Conservation (phyloP, 2,113 vertebrate genomes). For the Lethenteron reissneri region DNA sequence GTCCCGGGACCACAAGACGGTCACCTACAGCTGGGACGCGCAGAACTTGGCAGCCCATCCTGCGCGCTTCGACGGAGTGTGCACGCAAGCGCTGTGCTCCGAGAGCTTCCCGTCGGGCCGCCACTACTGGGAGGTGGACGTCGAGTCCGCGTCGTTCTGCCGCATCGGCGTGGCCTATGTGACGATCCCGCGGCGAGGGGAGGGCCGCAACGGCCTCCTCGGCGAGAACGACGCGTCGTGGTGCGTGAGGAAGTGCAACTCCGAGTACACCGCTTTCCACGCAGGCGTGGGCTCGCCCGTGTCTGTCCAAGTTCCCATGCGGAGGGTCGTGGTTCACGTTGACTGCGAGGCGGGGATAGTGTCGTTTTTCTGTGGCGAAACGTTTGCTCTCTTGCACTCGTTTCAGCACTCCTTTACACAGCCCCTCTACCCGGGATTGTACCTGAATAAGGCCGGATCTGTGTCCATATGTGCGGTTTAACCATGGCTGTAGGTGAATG, state of each 20-base stretch:
- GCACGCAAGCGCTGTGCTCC: neutral
- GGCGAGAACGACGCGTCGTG: neutral
- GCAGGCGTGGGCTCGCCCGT: neutral
- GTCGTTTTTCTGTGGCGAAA: neutral
- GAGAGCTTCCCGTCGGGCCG: neutral
- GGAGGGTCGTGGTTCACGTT: neutral
- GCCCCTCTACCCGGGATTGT: no score
- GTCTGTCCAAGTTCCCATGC: neutral
- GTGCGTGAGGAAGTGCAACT: neutral
- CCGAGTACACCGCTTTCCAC: constrained; percentile 3
- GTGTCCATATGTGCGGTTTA: no score
- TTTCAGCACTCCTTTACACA: no score
- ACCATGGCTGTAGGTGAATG: no score
- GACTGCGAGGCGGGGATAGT: neutral
- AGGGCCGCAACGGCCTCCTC: neutral
- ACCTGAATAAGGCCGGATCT: no score
- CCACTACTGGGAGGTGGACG: constrained; percentile 2
- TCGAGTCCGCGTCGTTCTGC: neutral
- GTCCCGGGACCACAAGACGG: neutral
- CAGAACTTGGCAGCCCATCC: neutral
- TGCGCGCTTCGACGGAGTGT: neutral
- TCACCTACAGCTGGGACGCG: neutral
- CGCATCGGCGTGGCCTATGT: neutral
- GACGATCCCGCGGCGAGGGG: neutral
- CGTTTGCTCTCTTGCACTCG: no score